Percentiles rank a stretch among this genome's conserved stretches.
These are phyloP conservation scores for Coturnix japonica DNA, from an alignment of 2,113 vertebrate species.

Conservation along the genomic window DNA sequence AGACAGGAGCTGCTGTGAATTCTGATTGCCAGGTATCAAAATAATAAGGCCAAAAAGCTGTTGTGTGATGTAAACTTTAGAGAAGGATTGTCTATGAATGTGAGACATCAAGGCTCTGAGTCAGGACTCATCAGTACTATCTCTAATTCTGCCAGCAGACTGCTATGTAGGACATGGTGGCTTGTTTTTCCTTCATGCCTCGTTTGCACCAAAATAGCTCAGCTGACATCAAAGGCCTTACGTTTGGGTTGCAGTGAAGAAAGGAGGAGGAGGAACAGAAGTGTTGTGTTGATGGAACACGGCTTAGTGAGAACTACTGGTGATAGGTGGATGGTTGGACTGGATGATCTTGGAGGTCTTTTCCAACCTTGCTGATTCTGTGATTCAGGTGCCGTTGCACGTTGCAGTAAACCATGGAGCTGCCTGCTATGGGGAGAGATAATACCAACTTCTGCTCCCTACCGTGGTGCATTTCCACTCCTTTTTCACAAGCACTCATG, in stretches of 20 bases:
- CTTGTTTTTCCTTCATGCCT: background rate
- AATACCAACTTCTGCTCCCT: background rate
- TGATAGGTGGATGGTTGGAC: no score
- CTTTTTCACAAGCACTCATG: background rate
- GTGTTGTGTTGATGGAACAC: no score
- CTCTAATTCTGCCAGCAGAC: background rate
- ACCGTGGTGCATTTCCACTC: background rate
- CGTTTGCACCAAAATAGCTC: conserved; percentile 32
- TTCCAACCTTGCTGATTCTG: no score
- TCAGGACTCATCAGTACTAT: background rate
- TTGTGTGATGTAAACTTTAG: conserved; percentile 8
- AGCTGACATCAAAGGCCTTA: background rate
- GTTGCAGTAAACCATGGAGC: fast-evolving
- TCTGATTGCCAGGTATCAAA: background rate
- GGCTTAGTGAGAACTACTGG: no score
- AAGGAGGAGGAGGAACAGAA: background rate
- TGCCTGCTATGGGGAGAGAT: background rate
- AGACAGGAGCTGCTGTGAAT: background rate
- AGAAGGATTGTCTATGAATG: background rate
- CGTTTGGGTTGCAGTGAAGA: background rate
- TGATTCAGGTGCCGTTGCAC: background rate
- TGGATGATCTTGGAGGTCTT: no score
- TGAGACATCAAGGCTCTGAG: background rate
- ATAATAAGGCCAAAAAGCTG: background rate
- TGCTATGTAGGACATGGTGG: background rate